A percentile compares a stretch with the other conserved stretches of the same genome.
Evolutionary conservation across 2,888 invertebrate species (phyloP).

Genomic region (Tetranychus truncatus): DNA sequence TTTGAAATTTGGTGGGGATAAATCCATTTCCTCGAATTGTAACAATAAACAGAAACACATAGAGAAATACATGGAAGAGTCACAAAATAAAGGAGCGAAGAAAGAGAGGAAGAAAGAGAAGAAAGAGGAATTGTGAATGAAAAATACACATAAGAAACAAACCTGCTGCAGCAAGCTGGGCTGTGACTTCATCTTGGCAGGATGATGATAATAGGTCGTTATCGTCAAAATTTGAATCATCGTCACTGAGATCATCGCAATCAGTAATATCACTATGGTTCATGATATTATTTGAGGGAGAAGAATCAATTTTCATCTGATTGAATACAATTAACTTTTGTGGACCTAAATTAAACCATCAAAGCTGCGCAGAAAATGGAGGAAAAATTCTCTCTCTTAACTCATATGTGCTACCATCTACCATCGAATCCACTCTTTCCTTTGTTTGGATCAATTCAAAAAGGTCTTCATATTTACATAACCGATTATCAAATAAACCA

Average conservation of each 20-base stretch:
- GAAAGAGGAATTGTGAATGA: background rate
- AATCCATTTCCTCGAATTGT: too few species aligned
- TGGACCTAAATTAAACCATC: background rate
- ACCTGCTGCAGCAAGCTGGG: constrained; percentile 89
- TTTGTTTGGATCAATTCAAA: too few species aligned
- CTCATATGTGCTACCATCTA: background rate
- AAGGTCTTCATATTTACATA: too few species aligned
- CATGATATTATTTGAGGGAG: constrained; percentile 1
- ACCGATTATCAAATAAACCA: too few species aligned
- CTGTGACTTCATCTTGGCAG: constrained; percentile 82
- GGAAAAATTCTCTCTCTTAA: background rate
- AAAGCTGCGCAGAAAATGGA: background rate
- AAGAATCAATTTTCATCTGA: background rate
- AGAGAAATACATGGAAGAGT: too few species aligned
- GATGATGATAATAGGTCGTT: constrained; percentile 57
- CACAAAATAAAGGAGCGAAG: too few species aligned
- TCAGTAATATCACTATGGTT: constrained; percentile 17
- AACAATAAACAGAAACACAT: too few species aligned
- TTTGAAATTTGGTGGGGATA: too few species aligned
- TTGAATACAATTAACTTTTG: too few species aligned
- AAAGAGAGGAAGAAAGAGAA: too few species aligned
- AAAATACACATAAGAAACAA: constrained; percentile 29
- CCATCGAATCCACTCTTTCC: too few species aligned
- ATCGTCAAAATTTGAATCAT: constrained; percentile 42
- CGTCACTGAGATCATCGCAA: constrained; percentile 32